Evolutionary conservation across 2,113 vertebrate genomes (phyloP).

Genomic region (Myotis brandtii): DNA sequence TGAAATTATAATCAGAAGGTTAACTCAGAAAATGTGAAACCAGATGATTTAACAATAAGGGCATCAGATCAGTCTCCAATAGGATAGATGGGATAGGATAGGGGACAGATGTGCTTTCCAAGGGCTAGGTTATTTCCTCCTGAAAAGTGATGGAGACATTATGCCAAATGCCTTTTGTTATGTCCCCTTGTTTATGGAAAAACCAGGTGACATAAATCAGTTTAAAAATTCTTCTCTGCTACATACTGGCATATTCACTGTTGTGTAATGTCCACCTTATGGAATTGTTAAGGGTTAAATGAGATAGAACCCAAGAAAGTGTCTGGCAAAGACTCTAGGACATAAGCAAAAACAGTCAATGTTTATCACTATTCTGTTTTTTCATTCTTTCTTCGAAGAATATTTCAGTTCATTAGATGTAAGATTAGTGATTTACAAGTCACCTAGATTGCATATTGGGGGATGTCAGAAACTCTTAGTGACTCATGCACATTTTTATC

Average conservation of each 20-base stretch:
- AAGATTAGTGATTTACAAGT: slow-evolving; percentile 27
- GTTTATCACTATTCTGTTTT: slow-evolving; percentile 25
- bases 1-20: slow-evolving; percentile 45
- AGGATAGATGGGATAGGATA: background rate
- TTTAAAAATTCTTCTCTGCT: slow-evolving; percentile 26
- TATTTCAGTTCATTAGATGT: slow-evolving; percentile 7
- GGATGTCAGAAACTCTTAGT: background rate
- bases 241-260: background rate
- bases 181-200: slow-evolving; percentile 15
- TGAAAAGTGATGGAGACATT: background rate
- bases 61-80: background rate
- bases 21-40: slow-evolving; percentile 65
- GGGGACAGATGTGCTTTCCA: background rate
- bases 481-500: background rate
- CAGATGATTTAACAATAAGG: slow-evolving; percentile 31
- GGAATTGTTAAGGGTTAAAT: background rate
- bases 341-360: slow-evolving; percentile 11
- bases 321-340: background rate
- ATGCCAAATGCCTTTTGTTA: background rate
- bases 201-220: background rate
- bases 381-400: slow-evolving; percentile 28
- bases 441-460: background rate
- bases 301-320: background rate
- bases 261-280: background rate
- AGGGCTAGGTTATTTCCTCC: background rate